These are phyloP conservation scores for Melieria omissa DNA, from an alignment of 2,888 invertebrate genomes.

Conservation along the genomic window DNA sequence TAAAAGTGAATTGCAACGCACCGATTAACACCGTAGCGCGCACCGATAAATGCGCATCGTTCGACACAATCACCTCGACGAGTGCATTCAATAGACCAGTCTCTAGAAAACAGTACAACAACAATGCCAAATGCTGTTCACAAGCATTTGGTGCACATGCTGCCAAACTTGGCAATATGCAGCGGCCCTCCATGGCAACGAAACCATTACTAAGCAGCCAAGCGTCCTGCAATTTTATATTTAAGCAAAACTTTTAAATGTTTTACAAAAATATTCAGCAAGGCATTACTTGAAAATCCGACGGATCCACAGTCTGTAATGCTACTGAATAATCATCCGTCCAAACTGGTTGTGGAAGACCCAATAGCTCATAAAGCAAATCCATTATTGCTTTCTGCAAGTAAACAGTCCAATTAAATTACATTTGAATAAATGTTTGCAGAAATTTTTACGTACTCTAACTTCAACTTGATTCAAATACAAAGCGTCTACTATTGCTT, in stretches of 20 bases:
- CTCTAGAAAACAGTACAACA: conserved; percentile 89
- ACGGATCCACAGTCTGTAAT: conserved; percentile 87
- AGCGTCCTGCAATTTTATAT: conserved; percentile 70
- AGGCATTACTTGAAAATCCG: conserved; percentile 72
- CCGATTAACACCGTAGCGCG: conserved; percentile 90
- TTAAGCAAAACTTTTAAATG: background rate
- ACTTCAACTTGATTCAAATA: conserved; percentile 90
- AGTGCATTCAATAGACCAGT: conserved; percentile 88
- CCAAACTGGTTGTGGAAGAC: conserved; percentile 90
- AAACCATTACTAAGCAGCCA: conserved; percentile 95
- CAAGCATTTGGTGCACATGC: conserved; percentile 88
- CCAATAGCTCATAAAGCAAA: conserved; percentile 88
- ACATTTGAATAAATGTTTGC: background rate
- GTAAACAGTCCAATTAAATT: background rate
- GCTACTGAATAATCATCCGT: conserved; percentile 92
- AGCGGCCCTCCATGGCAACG: conserved; percentile 90
- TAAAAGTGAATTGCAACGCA: conserved; percentile 43
- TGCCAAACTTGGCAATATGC: conserved; percentile 86
- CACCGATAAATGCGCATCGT: conserved; percentile 90
- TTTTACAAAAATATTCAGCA: background rate
- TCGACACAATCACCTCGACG: conserved; percentile 90
- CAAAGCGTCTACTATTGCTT: conserved; percentile 81
- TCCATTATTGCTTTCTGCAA: conserved; percentile 90
- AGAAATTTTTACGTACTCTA: conserved; percentile 73
- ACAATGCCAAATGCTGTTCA: conserved; percentile 88